Evolutionary conservation across 2,797 vertebrate species (phyloP).

Genomic region (Myotis vivesi): DNA sequence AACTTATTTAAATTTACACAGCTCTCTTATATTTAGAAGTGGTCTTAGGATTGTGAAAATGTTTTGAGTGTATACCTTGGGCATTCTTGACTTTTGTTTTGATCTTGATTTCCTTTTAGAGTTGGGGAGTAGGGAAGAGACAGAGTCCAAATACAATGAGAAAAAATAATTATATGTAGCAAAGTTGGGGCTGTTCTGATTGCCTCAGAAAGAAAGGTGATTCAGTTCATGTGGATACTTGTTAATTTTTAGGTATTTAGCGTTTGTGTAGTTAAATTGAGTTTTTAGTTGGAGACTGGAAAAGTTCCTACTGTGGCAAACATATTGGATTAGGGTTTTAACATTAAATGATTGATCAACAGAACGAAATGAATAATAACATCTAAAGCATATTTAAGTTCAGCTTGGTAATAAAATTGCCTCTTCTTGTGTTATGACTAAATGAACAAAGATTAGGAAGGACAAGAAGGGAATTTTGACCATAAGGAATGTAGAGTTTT

Average conservation of each 20-base stretch:
- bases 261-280: conserved; percentile 20
- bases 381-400: conserved; percentile 50
- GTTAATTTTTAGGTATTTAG: conserved; percentile 38
- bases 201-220: neutral
- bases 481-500: neutral
- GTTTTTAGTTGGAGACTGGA: conserved; percentile 39
- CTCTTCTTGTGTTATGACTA: neutral
- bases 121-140: neutral
- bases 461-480: neutral
- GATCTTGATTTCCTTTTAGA: neutral
- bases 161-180: conserved; percentile 29
- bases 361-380: conserved; percentile 26
- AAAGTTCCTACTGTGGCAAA: neutral
- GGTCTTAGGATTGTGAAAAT: conserved; percentile 31
- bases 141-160: neutral
- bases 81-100: conserved; percentile 49
- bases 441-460: conserved; percentile 1
- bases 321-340: conserved; percentile 45
- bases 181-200: conserved; percentile 4
- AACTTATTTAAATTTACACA: neutral
- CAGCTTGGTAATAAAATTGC: conserved; percentile 1
- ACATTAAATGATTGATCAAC: neutral
- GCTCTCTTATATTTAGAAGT: conserved; percentile 51
- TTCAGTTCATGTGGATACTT: neutral
- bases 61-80: conserved; percentile 6